A percentile compares a stretch with the other conserved stretches of the same genome.
Conservation (phyloP, 2,797 vertebrate genomes). For the Otolemur crassicaudatus region DNA sequence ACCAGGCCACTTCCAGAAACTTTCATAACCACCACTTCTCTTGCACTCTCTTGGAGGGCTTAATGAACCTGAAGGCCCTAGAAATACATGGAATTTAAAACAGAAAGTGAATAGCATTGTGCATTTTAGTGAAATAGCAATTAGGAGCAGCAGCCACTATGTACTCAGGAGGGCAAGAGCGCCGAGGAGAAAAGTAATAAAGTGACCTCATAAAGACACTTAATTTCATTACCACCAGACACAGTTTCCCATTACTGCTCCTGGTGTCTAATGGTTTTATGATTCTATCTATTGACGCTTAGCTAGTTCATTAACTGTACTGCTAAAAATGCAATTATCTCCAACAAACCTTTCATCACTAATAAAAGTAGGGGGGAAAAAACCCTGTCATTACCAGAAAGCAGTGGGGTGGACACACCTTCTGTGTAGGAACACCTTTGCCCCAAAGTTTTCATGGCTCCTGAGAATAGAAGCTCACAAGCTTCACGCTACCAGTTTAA, state of each 20-base stretch:
- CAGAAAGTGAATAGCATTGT: slow-evolving; percentile 69
- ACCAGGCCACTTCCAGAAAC: slow-evolving; percentile 43
- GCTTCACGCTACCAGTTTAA: background rate
- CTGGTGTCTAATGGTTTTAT: slow-evolving; percentile 79
- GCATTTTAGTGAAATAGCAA: slow-evolving; percentile 75
- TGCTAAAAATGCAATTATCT: slow-evolving; percentile 84
- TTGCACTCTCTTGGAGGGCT: slow-evolving; percentile 29
- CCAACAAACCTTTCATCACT: slow-evolving; percentile 79
- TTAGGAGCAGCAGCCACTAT: slow-evolving; percentile 74
- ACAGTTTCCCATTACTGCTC: slow-evolving; percentile 78
- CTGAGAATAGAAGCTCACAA: background rate
- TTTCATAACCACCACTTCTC: background rate
- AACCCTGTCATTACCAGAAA: slow-evolving; percentile 56
- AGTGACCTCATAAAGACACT: slow-evolving; percentile 74
- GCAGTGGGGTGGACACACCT: slow-evolving; percentile 56
- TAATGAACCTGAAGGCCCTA: slow-evolving; percentile 73
- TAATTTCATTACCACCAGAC: slow-evolving; percentile 80
- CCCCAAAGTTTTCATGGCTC: slow-evolving; percentile 42
- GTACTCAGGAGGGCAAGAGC: slow-evolving; percentile 70
- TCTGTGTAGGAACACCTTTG: background rate
- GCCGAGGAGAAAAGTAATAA: slow-evolving; percentile 30
- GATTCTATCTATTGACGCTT: slow-evolving; percentile 81
- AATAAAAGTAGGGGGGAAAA: slow-evolving; percentile 42
- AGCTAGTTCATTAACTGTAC: slow-evolving; percentile 83
- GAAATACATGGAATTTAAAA: slow-evolving; percentile 77